These are phyloP conservation scores for Ferdinandea cuprea DNA, from an alignment of 2,888 invertebrate genomes.

Conservation along the genomic window DNA sequence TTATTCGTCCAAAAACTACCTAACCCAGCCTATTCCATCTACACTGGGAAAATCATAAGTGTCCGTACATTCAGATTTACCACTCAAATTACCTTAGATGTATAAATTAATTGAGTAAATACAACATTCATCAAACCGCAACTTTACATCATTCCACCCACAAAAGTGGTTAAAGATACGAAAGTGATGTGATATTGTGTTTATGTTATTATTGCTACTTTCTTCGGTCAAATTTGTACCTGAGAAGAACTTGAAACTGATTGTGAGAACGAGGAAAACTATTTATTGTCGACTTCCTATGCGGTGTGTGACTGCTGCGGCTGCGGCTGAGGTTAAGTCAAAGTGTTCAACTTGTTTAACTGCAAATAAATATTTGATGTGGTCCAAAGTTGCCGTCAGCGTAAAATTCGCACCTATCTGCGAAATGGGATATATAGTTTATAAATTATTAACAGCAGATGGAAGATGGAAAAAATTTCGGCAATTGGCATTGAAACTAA, in stretches of 20 bases:
- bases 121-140: constrained; percentile 60
- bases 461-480: constrained; percentile 1
- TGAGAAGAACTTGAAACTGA: constrained; percentile 18
- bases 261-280: constrained; percentile 56
- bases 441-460: constrained; percentile 24
- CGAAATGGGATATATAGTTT: constrained; percentile 4
- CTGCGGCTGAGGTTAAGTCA: constrained; percentile 12
- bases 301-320: not conserved
- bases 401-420: constrained; percentile 49
- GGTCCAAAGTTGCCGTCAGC: constrained; percentile 27
- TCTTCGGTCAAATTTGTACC: constrained; percentile 27
- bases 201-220: constrained; percentile 32
- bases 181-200: constrained; percentile 22
- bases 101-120: constrained; percentile 67
- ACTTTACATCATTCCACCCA: constrained; percentile 34
- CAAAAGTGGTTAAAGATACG: constrained; percentile 7
- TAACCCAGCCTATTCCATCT: not conserved
- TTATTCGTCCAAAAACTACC: not conserved
- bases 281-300: constrained; percentile 53
- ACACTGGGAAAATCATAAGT: constrained; percentile 1
- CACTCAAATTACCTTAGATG: constrained; percentile 56
- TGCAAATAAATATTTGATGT: constrained; percentile 50
- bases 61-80: constrained; percentile 30
- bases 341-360: constrained; percentile 45
- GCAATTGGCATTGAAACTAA: constrained; percentile 22